Percentiles rank a stretch among this genome's conserved stretches.
phyloP scores from a whole-genome alignment of 2,888 invertebrate species.

The Trilocha varians region DNA sequence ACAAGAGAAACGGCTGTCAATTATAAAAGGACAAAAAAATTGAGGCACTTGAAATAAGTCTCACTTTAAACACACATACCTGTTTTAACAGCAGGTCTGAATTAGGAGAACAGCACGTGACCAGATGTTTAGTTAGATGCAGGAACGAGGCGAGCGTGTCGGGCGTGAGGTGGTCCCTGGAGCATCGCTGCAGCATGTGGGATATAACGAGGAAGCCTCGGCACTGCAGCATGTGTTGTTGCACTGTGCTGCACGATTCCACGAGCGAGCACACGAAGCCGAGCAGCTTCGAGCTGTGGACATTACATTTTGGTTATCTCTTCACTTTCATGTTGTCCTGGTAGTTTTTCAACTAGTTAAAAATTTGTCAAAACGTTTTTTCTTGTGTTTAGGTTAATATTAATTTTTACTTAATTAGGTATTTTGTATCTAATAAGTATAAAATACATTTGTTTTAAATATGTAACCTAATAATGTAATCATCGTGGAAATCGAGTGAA shows the following conservation, averaged over 20 bases:
- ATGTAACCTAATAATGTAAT: too few relatives aligned
- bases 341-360: not conserved
- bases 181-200: constrained; percentile 94
- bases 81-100: constrained; percentile 93
- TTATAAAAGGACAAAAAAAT: not conserved
- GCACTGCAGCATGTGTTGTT: constrained; percentile 99
- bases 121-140: constrained; percentile 92
- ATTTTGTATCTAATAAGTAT: too few relatives aligned
- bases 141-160: constrained; percentile 95
- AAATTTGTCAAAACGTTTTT: too few relatives aligned
- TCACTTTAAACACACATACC: constrained; percentile 66
- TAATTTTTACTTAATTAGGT: too few relatives aligned
- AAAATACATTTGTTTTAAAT: too few relatives aligned
- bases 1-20: too few relatives aligned
- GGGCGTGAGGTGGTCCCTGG: constrained; percentile 92
- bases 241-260: constrained; percentile 96
- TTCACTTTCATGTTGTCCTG: not conserved
- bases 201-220: constrained; percentile 98
- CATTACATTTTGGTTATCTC: not conserved
- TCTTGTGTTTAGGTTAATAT: too few relatives aligned
- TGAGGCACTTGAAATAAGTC: not conserved
- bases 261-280: constrained; percentile 98
- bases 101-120: constrained; percentile 93
- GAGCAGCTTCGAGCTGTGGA: constrained; percentile 90
- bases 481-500: too few relatives aligned